Conservation (phyloP, 2,888 invertebrate genomes). For the Andrena marginata region DNA sequence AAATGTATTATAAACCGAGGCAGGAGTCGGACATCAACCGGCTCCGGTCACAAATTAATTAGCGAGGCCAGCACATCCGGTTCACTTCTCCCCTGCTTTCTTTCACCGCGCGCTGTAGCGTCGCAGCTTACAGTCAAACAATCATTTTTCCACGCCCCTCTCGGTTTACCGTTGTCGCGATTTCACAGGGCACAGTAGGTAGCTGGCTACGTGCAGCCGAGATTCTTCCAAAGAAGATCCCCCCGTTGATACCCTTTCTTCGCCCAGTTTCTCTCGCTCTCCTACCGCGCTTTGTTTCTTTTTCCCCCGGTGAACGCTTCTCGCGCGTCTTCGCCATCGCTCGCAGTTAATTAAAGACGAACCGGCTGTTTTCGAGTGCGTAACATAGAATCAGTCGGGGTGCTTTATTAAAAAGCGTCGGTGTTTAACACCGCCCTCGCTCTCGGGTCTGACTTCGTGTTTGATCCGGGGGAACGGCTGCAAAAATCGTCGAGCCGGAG, state of each 20-base stretch:
- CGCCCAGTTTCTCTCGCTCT: neutral
- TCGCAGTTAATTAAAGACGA: constrained; percentile 27
- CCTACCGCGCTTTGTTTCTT: neutral
- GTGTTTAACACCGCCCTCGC: constrained; percentile 3
- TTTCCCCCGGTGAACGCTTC: constrained; percentile 2
- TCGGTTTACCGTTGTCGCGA: neutral
- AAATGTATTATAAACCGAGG: constrained; percentile 29
- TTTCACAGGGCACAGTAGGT: neutral
- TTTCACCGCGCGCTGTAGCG: neutral
- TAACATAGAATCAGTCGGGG: neutral
- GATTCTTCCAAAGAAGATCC: constrained; percentile 5
- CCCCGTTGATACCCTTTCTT: neutral
- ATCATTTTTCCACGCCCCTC: neutral
- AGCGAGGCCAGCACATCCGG: constrained; percentile 1
- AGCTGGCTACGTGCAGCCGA: neutral
- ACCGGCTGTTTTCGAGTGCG: constrained; percentile 24
- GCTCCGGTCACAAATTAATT: constrained; percentile 55
- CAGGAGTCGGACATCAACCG: constrained; percentile 30
- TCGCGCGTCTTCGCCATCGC: neutral
- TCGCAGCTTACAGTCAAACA: neutral
- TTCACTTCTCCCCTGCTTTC: neutral
- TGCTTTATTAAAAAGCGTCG: constrained; percentile 15
- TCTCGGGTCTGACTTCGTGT: neutral
- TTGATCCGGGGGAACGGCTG: neutral
- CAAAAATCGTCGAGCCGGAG: neutral